These are phyloP conservation scores for Thryonomys swinderianus DNA, from an alignment of 2,113 vertebrate genomes.

Conservation along the genomic window DNA sequence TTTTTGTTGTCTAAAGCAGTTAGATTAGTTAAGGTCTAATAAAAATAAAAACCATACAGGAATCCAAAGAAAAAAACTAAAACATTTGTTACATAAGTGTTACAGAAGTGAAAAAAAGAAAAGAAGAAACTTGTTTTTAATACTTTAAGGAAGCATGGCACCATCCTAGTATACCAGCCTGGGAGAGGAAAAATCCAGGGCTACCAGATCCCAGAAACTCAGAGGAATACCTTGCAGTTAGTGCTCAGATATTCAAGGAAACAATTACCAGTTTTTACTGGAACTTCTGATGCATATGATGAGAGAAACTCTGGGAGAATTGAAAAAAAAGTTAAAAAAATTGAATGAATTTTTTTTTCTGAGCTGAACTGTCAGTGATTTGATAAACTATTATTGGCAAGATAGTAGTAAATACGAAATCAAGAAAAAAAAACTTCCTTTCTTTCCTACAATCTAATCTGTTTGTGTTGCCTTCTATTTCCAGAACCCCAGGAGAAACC, in stretches of 20 bases:
- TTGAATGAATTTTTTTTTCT: neutral
- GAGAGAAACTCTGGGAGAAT: neutral
- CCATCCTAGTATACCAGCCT: neutral
- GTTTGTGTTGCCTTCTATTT: neutral
- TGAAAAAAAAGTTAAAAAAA: neutral
- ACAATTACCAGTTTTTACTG: neutral
- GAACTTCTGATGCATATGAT: neutral
- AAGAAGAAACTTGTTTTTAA: neutral
- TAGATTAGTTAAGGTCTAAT: neutral
- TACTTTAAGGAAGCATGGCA: neutral
- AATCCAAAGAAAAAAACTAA: neutral
- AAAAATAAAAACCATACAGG: neutral
- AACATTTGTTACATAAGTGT: neutral
- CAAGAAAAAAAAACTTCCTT: neutral
- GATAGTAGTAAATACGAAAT: neutral
- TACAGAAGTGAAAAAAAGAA: neutral
- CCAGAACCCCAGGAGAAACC: neutral
- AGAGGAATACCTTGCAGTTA: neutral
- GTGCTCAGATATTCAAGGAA: neutral
- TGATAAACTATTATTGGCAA: neutral
- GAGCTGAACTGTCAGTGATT: neutral
- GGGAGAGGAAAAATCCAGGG: neutral
- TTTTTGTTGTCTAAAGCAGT: constrained; percentile 8
- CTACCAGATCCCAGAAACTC: neutral
- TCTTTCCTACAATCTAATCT: neutral